Base-by-base conservation (phyloP, 2,888 invertebrate genomes). In the Hetaerina titia region DNA sequence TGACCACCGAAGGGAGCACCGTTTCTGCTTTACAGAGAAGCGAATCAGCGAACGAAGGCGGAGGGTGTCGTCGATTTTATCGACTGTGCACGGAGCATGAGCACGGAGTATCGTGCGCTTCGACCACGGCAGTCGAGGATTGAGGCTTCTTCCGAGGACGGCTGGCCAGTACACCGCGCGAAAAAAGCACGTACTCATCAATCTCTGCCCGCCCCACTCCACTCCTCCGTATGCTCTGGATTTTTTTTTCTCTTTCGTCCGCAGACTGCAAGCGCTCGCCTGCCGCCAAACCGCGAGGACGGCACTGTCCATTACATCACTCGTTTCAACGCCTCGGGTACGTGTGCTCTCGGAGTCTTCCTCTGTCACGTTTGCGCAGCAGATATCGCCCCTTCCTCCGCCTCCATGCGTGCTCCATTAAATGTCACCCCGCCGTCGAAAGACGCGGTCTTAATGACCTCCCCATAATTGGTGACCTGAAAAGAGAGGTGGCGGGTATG, bases 271-370 rank as follows among this genome's bases (percentile, higher is more conserved):
- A 60, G 5, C 60, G 60, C 17, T 60, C 81, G 81, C 11, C 31
- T 25, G 81, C 81, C 81, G 25, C 81, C 81, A 81, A 81, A 81
- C 81, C 25, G 81, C 81, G 81, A 81, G 81, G 25, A 15, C 11
- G 31, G 89, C 89, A 58, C 22, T 22, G 89, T 89, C 57, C 89
- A 89, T 89, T 89, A 89, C 89, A 89, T 89, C 89, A 89, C 89
- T 89, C 89, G 69, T 57, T 57, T n/a, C 57, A 89, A 89, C 89
- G 57, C 22, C 58, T 19, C 22, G 22, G 57, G 89, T 57, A 89
- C 89, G 89, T 89, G 89, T 89, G 89, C 89, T n/a, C 22, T n/a
- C 7, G 56, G 89, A 89, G 89, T 57, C 89, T 22, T 2, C 89
- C 22, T 56, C 57, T 89, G 89, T 89, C 89, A 89, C 89, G 81